Evolutionary conservation across 1,140 invertebrate genomes (phyloP), one percentile per base, ranked within the genome.

Genomic region (Pygmarrhopalites habei): DNA sequence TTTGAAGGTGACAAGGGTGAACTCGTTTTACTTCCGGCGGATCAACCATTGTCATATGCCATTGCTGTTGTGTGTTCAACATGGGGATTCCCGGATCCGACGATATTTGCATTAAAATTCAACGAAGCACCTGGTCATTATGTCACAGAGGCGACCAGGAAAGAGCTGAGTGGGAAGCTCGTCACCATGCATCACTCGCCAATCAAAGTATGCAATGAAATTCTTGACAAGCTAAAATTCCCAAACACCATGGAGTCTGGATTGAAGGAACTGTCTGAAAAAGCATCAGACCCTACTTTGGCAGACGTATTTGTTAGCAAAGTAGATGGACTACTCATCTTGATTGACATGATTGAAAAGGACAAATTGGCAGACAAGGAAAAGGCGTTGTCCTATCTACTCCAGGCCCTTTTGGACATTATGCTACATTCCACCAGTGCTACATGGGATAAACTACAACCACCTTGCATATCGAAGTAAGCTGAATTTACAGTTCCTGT

Each of bases 141-240:
- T 49, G 65, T 70, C 2, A 70, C 68, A 32, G 68, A 70, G 49
- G 43, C 15, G 12, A 70, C 44, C 0, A 52, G 65, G 28, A 67
- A 70, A 51, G 60, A 70, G 15, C 59, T 70, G 7, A 46, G 32
- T 47, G 68, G 68, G 25, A 70, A 70, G 52, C 44, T 70, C 15
- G 65, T 67, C 2, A 43, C 43, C 7, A 60, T 70, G 60, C 30
- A 39, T 14, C 57, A 63, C 29, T 70, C 65, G 4, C 65, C 68
- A 21, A 1, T 15, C 10, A 65, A 63, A 64, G 57, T 70, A 17
- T 65, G 46, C 26, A 23, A 51, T 5, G 68, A 70, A n/a, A 64
- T 70, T n/a, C 59, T 65, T 32, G 28, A 32, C 2, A 67, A 67
- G 49, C 29, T 70, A 25, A 66, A 62, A 46, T 17, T 25, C 7